Evolutionary conservation across 2,888 invertebrate species (phyloP).

Genomic region (Drosophila rubida): DNA sequence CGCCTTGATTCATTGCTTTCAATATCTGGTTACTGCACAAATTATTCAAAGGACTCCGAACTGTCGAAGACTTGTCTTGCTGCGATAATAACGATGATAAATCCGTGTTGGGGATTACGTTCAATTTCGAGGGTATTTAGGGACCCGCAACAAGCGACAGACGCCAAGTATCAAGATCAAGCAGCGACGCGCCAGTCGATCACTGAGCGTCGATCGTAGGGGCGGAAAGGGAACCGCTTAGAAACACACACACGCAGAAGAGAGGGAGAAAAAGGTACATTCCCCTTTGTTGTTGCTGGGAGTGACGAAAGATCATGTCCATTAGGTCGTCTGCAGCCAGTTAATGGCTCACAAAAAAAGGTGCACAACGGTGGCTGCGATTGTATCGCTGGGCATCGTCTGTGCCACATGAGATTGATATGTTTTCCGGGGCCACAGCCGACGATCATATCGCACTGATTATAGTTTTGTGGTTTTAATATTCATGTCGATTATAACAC

Average conservation of each 20-base stretch:
- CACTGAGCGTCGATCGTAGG: slow-evolving; percentile 3
- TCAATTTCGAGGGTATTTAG: slow-evolving; percentile 79
- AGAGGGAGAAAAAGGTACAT: slow-evolving; percentile 58
- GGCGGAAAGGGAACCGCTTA: slow-evolving; percentile 25
- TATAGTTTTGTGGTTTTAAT: slow-evolving; percentile 79
- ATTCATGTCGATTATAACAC: slow-evolving; percentile 73
- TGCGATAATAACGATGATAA: slow-evolving; percentile 64
- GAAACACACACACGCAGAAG: slow-evolving; percentile 12
- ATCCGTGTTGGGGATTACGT: slow-evolving; percentile 65
- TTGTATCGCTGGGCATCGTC: slow-evolving; percentile 26
- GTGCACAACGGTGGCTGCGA: slow-evolving; percentile 60
- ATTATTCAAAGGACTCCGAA: slow-evolving; percentile 47
- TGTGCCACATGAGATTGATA: slow-evolving; percentile 73
- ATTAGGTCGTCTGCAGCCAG: slow-evolving; percentile 76
- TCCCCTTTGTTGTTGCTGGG: slow-evolving; percentile 61
- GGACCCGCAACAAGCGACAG: slow-evolving; percentile 54
- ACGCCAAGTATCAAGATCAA: slow-evolving; percentile 52
- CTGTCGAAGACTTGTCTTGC: slow-evolving; percentile 14
- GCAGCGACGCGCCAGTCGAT: slow-evolving; percentile 35
- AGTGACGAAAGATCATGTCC: slow-evolving; percentile 80
- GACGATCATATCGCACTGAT: slow-evolving; percentile 76
- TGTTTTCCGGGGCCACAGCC: slow-evolving; percentile 57
- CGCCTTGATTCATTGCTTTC: not conserved
- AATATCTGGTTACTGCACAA: slow-evolving; percentile 43
- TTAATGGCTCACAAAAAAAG: slow-evolving; percentile 69